Evolutionary conservation across 2,113 vertebrate species (phyloP), one percentile per base, ranked within the genome.

Genomic region (Charina bottae): DNA sequence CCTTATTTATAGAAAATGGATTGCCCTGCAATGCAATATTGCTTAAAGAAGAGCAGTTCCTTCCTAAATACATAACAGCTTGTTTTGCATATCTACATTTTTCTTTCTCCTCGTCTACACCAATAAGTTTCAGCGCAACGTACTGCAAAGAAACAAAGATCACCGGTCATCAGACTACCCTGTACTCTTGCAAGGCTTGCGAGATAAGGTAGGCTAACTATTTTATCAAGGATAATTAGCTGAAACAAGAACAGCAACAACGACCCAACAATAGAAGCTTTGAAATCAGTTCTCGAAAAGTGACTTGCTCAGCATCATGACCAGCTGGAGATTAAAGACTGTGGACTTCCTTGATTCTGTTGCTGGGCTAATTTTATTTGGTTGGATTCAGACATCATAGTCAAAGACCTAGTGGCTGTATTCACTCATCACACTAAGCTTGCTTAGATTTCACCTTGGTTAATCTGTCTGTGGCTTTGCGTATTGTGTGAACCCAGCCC

Each of bases 1-100:
- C n/a, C 26, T 88, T 85, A 62, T 85, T 90, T 85, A 62, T 24
- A 53, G 86, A 88, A 88, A 59, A 87, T 60, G 68, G 23, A 24
- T 78, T 62, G 56, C 1, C 56, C 19, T 5, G 17, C 23, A 33
- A 59, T 54, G n/a, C 9, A 60, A 89, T 17, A 37, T 13, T 6
- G 37, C 68, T 91, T 33, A 42, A 86, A 86, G 23, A 85, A 13
- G 7, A 85, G 12, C n/a, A 54, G 56, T 5, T 15, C 64, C 33
- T 19, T 68, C n/a, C 13, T 56, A 68, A 23, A 37, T 4, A 15
- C 19, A 13, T 8, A n/a, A 13, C n/a, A 15, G 24, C 49, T 54
- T 37, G 10, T 56, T 85, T 7, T 62, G 9, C 46, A 85, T 28
- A 33, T 24, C 15, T n/a, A 2, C 2, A 4, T 2, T 6, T n/a